phyloP scores from a whole-genome alignment of 2,113 vertebrate genomes.

The Dinomys branickii region DNA sequence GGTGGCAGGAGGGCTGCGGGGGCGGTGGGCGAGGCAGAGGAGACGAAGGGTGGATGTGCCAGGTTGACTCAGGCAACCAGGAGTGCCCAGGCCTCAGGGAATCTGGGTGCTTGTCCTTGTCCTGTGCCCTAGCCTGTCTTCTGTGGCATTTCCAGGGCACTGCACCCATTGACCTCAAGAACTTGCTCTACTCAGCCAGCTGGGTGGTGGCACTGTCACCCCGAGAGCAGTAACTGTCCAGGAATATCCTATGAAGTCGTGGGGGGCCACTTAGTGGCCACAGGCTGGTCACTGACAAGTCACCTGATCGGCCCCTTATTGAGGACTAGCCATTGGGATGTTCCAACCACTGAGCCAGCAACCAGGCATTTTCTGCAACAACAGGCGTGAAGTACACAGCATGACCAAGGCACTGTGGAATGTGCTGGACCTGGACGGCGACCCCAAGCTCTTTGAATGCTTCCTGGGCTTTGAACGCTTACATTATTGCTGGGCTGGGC shows the following conservation, averaged over 20 bases:
- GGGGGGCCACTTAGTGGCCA: background rate
- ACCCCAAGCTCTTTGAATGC: conserved; percentile 93
- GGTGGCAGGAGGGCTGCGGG: background rate
- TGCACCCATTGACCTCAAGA: conserved; percentile 39
- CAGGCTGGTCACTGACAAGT: background rate
- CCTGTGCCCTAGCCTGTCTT: conserved; percentile 21
- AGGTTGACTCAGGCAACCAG: conserved; percentile 45
- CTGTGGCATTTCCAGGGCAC: conserved; percentile 39
- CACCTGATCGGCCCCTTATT: background rate
- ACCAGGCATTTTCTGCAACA: conserved; percentile 84
- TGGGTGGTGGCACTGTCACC: background rate
- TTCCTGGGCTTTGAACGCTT: conserved; percentile 89
- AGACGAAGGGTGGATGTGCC: background rate
- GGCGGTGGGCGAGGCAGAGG: background rate
- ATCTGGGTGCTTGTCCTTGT: conserved; percentile 28
- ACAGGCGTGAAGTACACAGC: conserved; percentile 87
- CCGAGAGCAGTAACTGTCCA: background rate
- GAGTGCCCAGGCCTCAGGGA: conserved; percentile 43
- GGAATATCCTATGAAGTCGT: background rate
- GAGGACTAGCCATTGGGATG: background rate
- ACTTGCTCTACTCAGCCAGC: background rate
- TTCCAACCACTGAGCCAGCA: too few relatives aligned
- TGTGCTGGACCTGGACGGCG: conserved; percentile 90
- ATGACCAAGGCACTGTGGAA: conserved; percentile 86
- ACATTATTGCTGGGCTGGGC: background rate